phyloP scores from a whole-genome alignment of 2,797 vertebrate genomes.

The Chaetophractus vellerosus region DNA sequence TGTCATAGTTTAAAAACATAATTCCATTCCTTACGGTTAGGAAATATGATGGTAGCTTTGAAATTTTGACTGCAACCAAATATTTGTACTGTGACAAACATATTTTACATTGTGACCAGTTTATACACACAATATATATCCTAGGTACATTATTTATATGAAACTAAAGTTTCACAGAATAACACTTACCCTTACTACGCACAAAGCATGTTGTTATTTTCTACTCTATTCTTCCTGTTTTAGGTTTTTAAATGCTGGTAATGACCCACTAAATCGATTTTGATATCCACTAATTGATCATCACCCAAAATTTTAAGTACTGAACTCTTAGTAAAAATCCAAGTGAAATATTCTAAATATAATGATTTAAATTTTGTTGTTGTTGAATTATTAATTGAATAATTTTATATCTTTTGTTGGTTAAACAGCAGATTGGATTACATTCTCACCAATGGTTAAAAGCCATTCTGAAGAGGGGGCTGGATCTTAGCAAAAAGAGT shows the following conservation, averaged over 20 bases:
- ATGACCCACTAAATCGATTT: constrained; percentile 7
- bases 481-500: background rate
- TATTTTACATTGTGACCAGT: background rate
- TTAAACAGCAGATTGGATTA: constrained; percentile 33
- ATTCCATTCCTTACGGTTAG: constrained; percentile 26
- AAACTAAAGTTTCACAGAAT: background rate
- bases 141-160: background rate
- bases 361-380: background rate
- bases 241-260: constrained; percentile 24
- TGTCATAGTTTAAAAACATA: constrained; percentile 26
- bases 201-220: background rate
- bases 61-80: background rate
- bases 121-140: background rate
- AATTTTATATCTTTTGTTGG: background rate
- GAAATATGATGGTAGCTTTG: constrained; percentile 37
- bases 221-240: background rate
- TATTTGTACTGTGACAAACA: background rate
- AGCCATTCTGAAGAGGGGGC: background rate
- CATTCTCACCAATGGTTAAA: background rate
- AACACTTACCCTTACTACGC: background rate
- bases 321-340: background rate
- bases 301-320: background rate
- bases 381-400: background rate
- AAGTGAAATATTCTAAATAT: background rate
- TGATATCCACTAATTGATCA: background rate